Base-by-base conservation (phyloP, 2,888 invertebrate species). In the Entomobrya proxima region DNA sequence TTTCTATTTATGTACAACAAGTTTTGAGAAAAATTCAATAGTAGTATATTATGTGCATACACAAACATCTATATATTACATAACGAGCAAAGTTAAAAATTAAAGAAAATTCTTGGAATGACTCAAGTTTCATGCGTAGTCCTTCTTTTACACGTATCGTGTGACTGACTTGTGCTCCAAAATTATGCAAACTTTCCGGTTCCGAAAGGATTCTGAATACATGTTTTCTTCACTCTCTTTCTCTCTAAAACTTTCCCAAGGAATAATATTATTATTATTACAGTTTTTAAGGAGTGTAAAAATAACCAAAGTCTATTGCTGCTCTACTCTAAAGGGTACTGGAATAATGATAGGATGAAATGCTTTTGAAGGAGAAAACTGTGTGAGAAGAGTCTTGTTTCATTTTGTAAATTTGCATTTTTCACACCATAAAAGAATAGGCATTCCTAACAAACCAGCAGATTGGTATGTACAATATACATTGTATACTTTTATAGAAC, bases 81-180 rank as follows among this genome's bases (percentile, higher is more conserved):
- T 58, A 30, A 58, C n/a, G 15, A 30, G 21, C 15, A 32, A 64
- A 64, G 44, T 78, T 30, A 78, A 78, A 78, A 78, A 78, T 78
- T 78, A 78, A 64, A 78, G 18, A 7, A 78, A 64, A 78, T 78
- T 78, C 64, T 37, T 30, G 32, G 55, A 58, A 78, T 64, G 27
- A 32, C 47, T 64, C 24, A 64, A 78, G 47, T 78, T 78, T 61
- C 30, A 44, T 11, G n/a, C n/a, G 61, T 35, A 64, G 64, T 64
- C 18, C 4, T 37, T 64, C n/a, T 37, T 64, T 64, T 21, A 64
- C 37, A 37, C 64, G 37, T 64, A 2, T 37, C 64, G 18, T 64
- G 64, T 37, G 37, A 21, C 37, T 64, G 61, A 61, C 64, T 64
- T 64, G 37, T 35, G 35, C 18, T 64, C 35, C 37, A 64, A 37